Conservation (phyloP, 2,888 invertebrate genomes). For the Nephrotoma guestfalica region DNA sequence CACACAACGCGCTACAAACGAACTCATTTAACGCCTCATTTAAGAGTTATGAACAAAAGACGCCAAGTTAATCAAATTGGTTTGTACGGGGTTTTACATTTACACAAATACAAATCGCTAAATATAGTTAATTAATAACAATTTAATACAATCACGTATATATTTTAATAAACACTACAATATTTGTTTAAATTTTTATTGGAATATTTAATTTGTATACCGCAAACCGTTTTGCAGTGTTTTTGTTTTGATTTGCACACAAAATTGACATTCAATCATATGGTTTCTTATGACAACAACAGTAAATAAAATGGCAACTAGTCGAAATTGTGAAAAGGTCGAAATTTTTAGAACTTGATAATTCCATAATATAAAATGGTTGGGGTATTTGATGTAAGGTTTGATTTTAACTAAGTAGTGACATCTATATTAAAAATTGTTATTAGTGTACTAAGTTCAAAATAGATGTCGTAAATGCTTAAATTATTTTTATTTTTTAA, state of each 20-base stretch:
- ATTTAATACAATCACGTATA: neutral
- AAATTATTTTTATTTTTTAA: too few species aligned
- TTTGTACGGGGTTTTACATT: too few species aligned
- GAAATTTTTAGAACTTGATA: neutral
- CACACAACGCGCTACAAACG: neutral
- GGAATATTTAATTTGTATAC: neutral
- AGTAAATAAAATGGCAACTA: neutral
- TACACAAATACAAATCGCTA: neutral
- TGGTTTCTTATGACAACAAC: neutral
- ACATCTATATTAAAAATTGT: neutral
- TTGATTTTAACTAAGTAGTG: neutral
- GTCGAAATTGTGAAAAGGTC: neutral
- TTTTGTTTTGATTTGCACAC: neutral
- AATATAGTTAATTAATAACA: neutral
- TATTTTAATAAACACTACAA: neutral
- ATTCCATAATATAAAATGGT: neutral
- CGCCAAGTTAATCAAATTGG: too few species aligned
- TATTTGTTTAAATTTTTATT: neutral
- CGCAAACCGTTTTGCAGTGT: neutral
- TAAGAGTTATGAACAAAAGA: neutral
- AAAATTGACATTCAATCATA: neutral
- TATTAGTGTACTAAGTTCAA: neutral
- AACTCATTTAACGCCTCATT: neutral
- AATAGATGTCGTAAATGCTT: too few species aligned
- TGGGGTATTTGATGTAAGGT: neutral